Percentiles rank a stretch among this genome's conserved stretches.
Conservation (phyloP, 2,113 vertebrate species). For the Rhizomys pruinosus region DNA sequence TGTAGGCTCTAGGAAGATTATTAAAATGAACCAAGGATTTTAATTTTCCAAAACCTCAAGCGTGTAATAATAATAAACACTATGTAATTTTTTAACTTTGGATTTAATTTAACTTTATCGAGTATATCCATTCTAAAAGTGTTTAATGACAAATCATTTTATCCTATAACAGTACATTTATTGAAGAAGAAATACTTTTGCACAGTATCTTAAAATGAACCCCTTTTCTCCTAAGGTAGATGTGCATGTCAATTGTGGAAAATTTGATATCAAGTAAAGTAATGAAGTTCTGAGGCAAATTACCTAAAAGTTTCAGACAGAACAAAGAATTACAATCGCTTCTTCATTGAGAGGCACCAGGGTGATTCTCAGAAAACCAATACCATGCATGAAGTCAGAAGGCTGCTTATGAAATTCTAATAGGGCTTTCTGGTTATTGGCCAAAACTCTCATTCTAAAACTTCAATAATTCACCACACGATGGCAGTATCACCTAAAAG, state of each 20-base stretch:
- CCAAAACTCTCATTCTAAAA: not conserved
- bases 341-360: not conserved
- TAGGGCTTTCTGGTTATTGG: accelerated
- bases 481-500: constrained; percentile 69
- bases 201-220: not conserved
- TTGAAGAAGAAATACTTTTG: not conserved
- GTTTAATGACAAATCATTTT: not conserved
- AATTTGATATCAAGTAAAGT: not conserved
- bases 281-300: not conserved
- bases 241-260: not conserved
- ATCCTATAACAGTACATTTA: not conserved
- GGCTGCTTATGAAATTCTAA: not conserved
- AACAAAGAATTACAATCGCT: not conserved
- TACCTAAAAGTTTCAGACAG: not conserved
- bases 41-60: not conserved
- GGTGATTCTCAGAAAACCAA: not conserved
- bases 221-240: not conserved
- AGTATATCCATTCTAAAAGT: not conserved
- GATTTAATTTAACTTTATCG: not conserved
- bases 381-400: not conserved
- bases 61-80: not conserved
- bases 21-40: constrained; percentile 1
- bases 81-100: not conserved
- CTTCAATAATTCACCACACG: constrained; percentile 39
- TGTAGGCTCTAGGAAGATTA: not conserved